These are phyloP conservation scores for Noctua fimbriata DNA, from an alignment of 2,888 invertebrate genomes.

Conservation along the genomic window DNA sequence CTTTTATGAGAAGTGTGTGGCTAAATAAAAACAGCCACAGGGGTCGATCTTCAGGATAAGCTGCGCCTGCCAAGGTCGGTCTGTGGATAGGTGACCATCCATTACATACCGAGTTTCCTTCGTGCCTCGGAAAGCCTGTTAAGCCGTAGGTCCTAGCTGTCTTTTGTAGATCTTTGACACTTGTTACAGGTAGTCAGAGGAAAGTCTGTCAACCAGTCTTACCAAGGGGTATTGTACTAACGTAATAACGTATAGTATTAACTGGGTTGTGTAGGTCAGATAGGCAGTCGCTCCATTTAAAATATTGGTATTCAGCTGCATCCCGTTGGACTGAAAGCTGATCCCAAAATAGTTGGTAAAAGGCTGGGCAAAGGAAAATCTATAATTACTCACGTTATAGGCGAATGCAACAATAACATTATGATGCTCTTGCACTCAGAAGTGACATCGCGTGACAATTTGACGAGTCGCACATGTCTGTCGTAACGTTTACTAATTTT, in stretches of 20 bases:
- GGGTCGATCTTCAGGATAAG: too few species aligned
- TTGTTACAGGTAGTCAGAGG: too few species aligned
- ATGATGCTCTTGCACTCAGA: slow-evolving; percentile 98
- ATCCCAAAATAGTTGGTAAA: background rate
- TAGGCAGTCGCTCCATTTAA: background rate
- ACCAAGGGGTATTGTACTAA: too few species aligned
- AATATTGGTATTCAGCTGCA: background rate
- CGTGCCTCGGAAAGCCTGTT: too few species aligned
- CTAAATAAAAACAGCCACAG: too few species aligned
- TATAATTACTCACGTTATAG: slow-evolving; percentile 87
- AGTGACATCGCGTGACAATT: slow-evolving; percentile 95
- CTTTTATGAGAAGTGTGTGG: too few species aligned
- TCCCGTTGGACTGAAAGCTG: background rate
- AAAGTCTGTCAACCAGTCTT: too few species aligned
- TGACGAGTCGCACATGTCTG: slow-evolving; percentile 95
- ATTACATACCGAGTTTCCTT: too few species aligned
- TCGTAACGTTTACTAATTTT: slow-evolving; percentile 95
- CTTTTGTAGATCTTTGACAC: background rate
- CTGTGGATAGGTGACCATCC: too few species aligned
- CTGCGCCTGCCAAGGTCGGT: too few species aligned
- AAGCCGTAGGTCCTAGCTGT: too few species aligned
- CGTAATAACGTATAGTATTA: too few species aligned
- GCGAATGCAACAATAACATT: slow-evolving; percentile 94
- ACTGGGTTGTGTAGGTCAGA: background rate
- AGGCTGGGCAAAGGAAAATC: background rate